These are phyloP conservation scores for Ormyrus pomaceus DNA, from an alignment of 2,888 invertebrate species.

Conservation along the genomic window DNA sequence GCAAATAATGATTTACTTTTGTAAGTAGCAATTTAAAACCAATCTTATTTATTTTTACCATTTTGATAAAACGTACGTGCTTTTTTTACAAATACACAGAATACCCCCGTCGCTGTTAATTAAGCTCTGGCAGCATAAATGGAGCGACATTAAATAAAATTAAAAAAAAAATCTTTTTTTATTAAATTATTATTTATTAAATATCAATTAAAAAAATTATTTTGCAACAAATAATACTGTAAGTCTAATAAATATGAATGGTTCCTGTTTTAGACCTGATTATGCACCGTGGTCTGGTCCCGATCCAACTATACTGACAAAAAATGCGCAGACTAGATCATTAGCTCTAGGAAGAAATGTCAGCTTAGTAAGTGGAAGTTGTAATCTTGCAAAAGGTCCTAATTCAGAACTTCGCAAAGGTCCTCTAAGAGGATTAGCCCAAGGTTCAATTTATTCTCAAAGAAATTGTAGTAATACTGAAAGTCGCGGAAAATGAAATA, in stretches of 20 bases:
- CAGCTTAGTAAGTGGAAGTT: slow-evolving; percentile 71
- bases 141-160: too few species aligned
- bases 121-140: too few species aligned
- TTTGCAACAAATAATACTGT: background rate
- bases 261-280: slow-evolving; percentile 80
- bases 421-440: slow-evolving; percentile 83
- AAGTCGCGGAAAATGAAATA: slow-evolving; percentile 77
- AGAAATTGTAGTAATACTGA: slow-evolving; percentile 77
- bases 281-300: slow-evolving; percentile 91
- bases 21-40: slow-evolving; percentile 78
- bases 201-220: background rate
- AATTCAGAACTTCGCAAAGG: slow-evolving; percentile 84
- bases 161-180: slow-evolving; percentile 1
- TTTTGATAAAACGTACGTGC: too few species aligned
- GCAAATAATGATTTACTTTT: slow-evolving; percentile 86
- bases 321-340: slow-evolving; percentile 63
- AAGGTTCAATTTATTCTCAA: slow-evolving; percentile 88
- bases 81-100: too few species aligned
- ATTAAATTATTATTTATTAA: background rate
- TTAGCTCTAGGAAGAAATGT: slow-evolving; percentile 78
- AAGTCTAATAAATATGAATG: background rate
- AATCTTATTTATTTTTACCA: too few species aligned
- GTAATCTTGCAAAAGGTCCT: slow-evolving; percentile 80
- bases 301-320: slow-evolving; percentile 79
- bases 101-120: too few species aligned